These are phyloP conservation scores for Remorina albescens DNA, from an alignment of 2,797 vertebrate genomes.

Conservation along the genomic window DNA sequence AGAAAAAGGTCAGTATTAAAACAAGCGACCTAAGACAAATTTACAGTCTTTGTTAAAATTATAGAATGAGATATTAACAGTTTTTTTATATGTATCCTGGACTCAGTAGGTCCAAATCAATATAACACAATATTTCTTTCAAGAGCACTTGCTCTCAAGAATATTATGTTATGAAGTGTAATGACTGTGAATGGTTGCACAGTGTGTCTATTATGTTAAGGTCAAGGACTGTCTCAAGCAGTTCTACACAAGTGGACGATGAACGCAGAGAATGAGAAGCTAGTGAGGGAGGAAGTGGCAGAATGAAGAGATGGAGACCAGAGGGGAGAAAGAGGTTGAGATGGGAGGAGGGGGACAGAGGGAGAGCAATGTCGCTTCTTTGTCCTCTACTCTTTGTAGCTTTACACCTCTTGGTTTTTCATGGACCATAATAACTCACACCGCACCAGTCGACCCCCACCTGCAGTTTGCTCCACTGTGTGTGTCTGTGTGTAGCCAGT, in stretches of 20 bases:
- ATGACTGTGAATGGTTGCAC: slow-evolving; percentile 68
- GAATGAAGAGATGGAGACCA: background rate
- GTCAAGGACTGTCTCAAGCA: slow-evolving; percentile 77
- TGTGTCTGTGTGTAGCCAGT: slow-evolving; percentile 14
- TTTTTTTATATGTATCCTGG: slow-evolving; percentile 30
- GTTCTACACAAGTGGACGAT: slow-evolving; percentile 48
- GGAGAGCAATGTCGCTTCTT: slow-evolving; percentile 56
- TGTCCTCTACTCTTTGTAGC: slow-evolving; percentile 73
- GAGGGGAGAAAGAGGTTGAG: background rate
- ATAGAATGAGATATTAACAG: background rate
- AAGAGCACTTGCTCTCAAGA: slow-evolving; percentile 66
- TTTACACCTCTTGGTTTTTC: slow-evolving; percentile 70
- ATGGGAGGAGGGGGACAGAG: background rate
- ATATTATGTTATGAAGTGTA: slow-evolving; percentile 71
- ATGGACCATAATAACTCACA: slow-evolving; percentile 68
- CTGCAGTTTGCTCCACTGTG: slow-evolving; percentile 27
- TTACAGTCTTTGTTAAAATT: background rate
- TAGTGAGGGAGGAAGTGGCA: slow-evolving; percentile 18
- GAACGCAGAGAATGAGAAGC: slow-evolving; percentile 40
- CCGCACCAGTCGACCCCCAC: slow-evolving; percentile 56
- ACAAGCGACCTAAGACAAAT: background rate
- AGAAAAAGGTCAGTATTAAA: background rate
- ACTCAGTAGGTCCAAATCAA: slow-evolving; percentile 54
- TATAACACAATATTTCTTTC: slow-evolving; percentile 55
- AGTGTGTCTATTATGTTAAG: slow-evolving; percentile 67